Evolutionary conservation across 1,140 invertebrate genomes (phyloP).

Genomic region (Drosophila busckii): DNA sequence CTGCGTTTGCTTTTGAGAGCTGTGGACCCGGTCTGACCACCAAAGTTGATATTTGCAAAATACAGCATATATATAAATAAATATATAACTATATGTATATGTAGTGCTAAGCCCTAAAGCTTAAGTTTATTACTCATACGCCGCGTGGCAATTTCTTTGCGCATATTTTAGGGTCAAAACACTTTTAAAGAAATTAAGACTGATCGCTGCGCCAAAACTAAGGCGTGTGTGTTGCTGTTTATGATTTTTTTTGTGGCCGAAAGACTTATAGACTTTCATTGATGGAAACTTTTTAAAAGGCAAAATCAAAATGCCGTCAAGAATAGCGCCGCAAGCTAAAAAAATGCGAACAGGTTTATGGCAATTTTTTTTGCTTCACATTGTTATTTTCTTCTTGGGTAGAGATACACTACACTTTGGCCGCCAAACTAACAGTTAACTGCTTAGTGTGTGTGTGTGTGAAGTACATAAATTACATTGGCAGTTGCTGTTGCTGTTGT

Average conservation of each 20-base stretch:
- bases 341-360: conserved; percentile 46
- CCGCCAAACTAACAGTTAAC: conserved; percentile 54
- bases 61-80: too few relatives aligned
- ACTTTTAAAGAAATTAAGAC: conserved; percentile 36
- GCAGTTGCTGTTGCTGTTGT: conserved; percentile 51
- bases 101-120: too few relatives aligned
- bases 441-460: conserved; percentile 26
- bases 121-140: conserved; percentile 61
- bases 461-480: conserved; percentile 72
- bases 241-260: conserved; percentile 17
- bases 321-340: conserved; percentile 41
- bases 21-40: conserved; percentile 20
- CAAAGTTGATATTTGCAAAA: conserved; percentile 21
- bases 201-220: too few relatives aligned
- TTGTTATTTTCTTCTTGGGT: conserved; percentile 12
- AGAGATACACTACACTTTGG: conserved; percentile 33
- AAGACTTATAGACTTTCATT: conserved; percentile 60
- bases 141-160: conserved; percentile 32
- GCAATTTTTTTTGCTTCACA: conserved; percentile 12
- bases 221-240: conserved; percentile 32
- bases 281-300: conserved; percentile 64
- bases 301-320: conserved; percentile 36
- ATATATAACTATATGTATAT: too few relatives aligned
- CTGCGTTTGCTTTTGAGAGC: conserved; percentile 18
- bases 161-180: conserved; percentile 35